Conservation (phyloP, 2,797 vertebrate genomes). For the Schizopygopsis pylzovi region DNA sequence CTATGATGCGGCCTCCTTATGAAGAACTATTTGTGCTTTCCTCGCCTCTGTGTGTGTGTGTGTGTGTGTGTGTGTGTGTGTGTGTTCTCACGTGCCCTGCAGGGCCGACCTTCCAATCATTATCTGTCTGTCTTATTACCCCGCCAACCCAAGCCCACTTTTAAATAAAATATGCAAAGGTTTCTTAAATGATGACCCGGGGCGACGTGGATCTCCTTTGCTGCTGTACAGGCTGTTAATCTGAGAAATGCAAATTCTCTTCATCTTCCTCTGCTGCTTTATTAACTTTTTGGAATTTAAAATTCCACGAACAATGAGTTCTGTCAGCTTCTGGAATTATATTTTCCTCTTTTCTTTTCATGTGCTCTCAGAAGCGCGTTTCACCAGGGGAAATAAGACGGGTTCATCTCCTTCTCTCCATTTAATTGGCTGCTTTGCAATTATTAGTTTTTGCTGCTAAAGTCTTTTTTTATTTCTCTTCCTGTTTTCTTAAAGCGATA, state of each 20-base stretch:
- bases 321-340: slow-evolving; percentile 99
- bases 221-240: slow-evolving; percentile 99
- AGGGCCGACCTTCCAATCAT: slow-evolving; percentile 99
- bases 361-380: slow-evolving; percentile 95
- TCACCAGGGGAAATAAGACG: slow-evolving; percentile 99
- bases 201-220: slow-evolving; percentile 99
- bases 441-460: slow-evolving; percentile 99
- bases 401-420: slow-evolving; percentile 99
- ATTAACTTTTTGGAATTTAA: slow-evolving; percentile 99
- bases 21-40: slow-evolving; percentile 91
- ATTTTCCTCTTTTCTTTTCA: slow-evolving; percentile 97
- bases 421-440: slow-evolving; percentile 99
- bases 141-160: slow-evolving; percentile 99
- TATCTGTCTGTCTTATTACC: slow-evolving; percentile 99
- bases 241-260: slow-evolving; percentile 99
- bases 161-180: slow-evolving; percentile 99
- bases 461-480: slow-evolving; percentile 97
- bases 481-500: slow-evolving; percentile 99
- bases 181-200: slow-evolving; percentile 99
- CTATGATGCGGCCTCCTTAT: slow-evolving; percentile 89
- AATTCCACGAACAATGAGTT: slow-evolving; percentile 99
- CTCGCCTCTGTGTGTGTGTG: slow-evolving; percentile 65
- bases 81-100: slow-evolving; percentile 89
- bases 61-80: slow-evolving; percentile 62
- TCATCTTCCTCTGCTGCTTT: slow-evolving; percentile 99